These are phyloP conservation scores for Heliopora coerulea DNA, from an alignment of 92 coral and sea anemone genomes.

Conservation along the genomic window DNA sequence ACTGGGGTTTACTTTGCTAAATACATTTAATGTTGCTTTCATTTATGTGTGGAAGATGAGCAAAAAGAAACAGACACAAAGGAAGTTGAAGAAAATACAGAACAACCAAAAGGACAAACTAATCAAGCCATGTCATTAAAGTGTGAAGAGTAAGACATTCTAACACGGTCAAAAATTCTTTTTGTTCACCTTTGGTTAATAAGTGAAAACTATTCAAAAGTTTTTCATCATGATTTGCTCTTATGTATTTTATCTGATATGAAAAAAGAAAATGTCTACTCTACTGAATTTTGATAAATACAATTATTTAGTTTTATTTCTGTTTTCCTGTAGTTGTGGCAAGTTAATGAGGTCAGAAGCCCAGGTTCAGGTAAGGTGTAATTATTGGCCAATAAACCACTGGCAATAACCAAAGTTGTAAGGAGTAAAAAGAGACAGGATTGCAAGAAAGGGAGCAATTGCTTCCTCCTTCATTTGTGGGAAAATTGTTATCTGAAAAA, in stretches of 20 bases:
- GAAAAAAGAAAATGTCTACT: no score
- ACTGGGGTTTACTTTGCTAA: no score
- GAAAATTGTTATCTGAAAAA: no score
- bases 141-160: constrained; percentile 83
- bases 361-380: constrained; percentile 78
- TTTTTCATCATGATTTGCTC: no score
- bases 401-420: no score
- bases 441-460: no score
- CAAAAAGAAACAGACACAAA: constrained; percentile 16
- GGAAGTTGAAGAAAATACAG: constrained; percentile 1
- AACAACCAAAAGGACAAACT: constrained; percentile 28
- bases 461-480: no score
- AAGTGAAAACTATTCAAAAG: background rate
- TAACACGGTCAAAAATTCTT: no score
- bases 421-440: no score
- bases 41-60: constrained; percentile 40
- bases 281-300: background rate
- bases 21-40: no score
- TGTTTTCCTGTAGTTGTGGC: constrained; percentile 69
- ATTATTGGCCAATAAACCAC: background rate
- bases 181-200: no score
- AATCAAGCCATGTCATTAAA: constrained; percentile 84
- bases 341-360: constrained; percentile 77
- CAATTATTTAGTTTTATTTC: background rate
- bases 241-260: no score